phyloP scores from a whole-genome alignment of 1,140 invertebrate species.

The Nebria ingens region DNA sequence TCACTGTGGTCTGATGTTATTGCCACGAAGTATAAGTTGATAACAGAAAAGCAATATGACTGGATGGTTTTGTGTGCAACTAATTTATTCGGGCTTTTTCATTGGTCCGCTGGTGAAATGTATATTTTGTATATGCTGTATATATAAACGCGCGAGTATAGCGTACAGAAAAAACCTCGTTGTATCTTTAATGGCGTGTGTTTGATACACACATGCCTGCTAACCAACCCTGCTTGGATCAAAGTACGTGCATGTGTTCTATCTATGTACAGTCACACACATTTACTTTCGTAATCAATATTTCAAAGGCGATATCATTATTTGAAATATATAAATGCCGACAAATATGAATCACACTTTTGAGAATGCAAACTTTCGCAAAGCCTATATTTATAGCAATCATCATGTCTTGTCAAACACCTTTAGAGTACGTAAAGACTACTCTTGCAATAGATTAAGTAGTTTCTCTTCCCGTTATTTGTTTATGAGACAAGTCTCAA shows the following conservation, averaged over 20 bases:
- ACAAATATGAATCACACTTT: too few relatives aligned
- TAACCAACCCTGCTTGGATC: too few relatives aligned
- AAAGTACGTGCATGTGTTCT: not conserved
- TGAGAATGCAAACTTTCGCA: too few relatives aligned
- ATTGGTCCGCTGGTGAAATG: not conserved
- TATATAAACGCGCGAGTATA: not conserved
- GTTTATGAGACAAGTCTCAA: not conserved
- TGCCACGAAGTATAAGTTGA: not conserved
- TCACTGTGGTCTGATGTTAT: not conserved
- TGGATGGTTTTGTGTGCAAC: constrained; percentile 3
- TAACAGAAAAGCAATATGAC: constrained; percentile 4
- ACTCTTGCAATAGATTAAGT: not conserved
- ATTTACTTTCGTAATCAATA: not conserved
- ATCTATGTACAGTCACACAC: not conserved
- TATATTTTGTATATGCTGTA: not conserved
- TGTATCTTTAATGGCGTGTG: not conserved
- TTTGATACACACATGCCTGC: not conserved
- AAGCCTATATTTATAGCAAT: too few relatives aligned
- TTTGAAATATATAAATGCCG: too few relatives aligned
- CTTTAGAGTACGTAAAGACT: not conserved
- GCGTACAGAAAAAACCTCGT: not conserved
- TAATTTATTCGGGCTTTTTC: not conserved
- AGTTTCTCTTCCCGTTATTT: not conserved
- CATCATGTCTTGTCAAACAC: too few relatives aligned
- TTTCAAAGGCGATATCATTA: not conserved